Conservation (phyloP, 2,888 invertebrate species). For the Tenthredo mesomela region DNA sequence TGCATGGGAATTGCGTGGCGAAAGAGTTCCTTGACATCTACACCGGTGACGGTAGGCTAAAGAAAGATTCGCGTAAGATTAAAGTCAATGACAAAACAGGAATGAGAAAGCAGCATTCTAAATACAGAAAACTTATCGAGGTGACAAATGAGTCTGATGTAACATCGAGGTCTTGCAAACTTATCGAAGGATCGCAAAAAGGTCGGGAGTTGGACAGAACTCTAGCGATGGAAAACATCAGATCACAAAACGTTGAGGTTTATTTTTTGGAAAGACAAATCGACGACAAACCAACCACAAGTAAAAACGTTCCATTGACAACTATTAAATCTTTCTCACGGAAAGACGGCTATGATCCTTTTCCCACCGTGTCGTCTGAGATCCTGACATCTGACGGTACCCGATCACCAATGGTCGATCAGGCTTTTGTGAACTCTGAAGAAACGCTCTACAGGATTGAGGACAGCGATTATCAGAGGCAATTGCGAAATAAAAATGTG, state of each 20-base stretch:
- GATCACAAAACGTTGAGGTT: constrained; percentile 24
- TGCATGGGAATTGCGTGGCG: neutral
- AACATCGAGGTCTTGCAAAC: constrained; percentile 36
- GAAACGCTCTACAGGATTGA: neutral
- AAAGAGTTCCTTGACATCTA: constrained; percentile 43
- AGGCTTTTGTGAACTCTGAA: neutral
- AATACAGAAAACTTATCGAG: constrained; percentile 18
- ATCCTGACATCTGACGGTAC: neutral
- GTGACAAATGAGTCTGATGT: constrained; percentile 18
- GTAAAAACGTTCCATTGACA: constrained; percentile 13
- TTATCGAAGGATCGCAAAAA: constrained; percentile 37
- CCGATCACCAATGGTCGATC: neutral
- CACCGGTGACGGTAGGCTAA: constrained; percentile 2
- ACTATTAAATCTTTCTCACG: constrained; percentile 29
- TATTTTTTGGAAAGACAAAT: constrained; percentile 27
- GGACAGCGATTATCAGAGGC: neutral
- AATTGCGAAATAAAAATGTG: neutral
- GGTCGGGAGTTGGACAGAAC: constrained; percentile 36
- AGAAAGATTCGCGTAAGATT: constrained; percentile 23
- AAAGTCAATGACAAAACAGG: neutral
- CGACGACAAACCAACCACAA: constrained; percentile 25
- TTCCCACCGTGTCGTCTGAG: constrained; percentile 19
- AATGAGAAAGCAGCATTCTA: constrained; percentile 43
- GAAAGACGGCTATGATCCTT: neutral
- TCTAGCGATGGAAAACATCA: constrained; percentile 47